phyloP scores from a whole-genome alignment of 2,888 invertebrate species.

The Athetis lepigone region DNA sequence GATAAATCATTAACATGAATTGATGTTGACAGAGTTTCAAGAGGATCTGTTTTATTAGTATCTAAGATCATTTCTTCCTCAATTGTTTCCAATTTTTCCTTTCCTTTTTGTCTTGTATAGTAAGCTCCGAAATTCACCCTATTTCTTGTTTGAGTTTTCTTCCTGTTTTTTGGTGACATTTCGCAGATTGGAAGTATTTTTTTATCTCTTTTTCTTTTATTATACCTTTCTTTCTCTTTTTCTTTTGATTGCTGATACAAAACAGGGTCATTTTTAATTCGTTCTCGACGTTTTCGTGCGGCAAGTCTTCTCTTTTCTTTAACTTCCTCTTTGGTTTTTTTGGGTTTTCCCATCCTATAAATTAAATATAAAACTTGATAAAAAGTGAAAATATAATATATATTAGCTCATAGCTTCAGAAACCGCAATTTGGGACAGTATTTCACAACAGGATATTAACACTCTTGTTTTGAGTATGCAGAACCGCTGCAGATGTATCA shows the following conservation, averaged over 20 bases:
- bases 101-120: no score
- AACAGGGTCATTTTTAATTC: constrained; percentile 7
- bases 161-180: background rate
- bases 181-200: background rate
- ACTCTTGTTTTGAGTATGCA: no score
- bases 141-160: background rate
- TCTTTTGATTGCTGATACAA: constrained; percentile 3
- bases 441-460: no score
- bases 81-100: background rate
- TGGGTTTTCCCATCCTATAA: background rate
- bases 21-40: constrained; percentile 6
- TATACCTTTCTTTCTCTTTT: constrained; percentile 1
- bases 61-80: constrained; percentile 3
- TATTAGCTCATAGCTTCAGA: no score
- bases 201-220: background rate
- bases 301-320: constrained; percentile 1
- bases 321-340: constrained; percentile 8
- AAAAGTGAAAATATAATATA: no score
- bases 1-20: background rate
- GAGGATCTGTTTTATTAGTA: background rate
- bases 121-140: no score
- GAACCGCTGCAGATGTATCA: no score
- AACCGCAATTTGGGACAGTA: no score
- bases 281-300: background rate
- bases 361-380: background rate